These are phyloP conservation scores for Ormia ochracea DNA, from an alignment of 2,888 invertebrate genomes.

Conservation along the genomic window DNA sequence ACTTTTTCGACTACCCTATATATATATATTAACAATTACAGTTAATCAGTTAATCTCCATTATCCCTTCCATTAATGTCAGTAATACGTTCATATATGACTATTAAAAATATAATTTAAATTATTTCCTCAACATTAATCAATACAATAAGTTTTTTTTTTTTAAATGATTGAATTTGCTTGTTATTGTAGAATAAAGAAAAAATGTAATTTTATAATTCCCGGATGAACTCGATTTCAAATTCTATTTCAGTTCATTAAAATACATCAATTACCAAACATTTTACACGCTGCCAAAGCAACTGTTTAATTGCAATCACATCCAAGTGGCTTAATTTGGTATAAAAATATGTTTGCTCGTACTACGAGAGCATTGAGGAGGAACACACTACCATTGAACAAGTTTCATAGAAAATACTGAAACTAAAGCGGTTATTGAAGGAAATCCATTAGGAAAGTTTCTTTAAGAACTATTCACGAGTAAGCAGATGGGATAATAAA, in stretches of 20 bases:
- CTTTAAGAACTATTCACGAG: not conserved
- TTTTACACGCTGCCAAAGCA: not conserved
- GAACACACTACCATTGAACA: not conserved
- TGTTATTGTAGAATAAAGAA: not conserved
- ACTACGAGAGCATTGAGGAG: not conserved
- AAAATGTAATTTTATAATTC: constrained; percentile 2
- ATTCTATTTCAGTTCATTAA: not conserved
- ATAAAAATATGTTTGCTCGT: constrained; percentile 38
- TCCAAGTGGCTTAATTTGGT: constrained; percentile 51
- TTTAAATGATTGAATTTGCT: too few species aligned
- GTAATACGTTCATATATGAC: too few species aligned
- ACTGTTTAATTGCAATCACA: constrained; percentile 23
- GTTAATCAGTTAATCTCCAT: too few species aligned
- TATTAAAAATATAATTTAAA: too few species aligned
- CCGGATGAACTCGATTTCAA: not conserved
- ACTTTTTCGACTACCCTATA: too few species aligned
- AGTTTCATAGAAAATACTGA: not conserved
- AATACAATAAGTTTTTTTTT: not conserved
- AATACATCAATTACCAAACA: not conserved
- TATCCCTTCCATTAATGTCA: too few species aligned
- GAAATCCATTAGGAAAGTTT: constrained; percentile 43
- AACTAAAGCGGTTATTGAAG: constrained; percentile 16
- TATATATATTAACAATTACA: too few species aligned
- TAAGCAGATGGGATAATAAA: constrained; percentile 14
- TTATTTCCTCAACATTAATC: too few species aligned